Evolutionary conservation across 2,797 vertebrate genomes (phyloP), one percentile per base, ranked within the genome.

Genomic region (Pteronotus mesoamericanus): DNA sequence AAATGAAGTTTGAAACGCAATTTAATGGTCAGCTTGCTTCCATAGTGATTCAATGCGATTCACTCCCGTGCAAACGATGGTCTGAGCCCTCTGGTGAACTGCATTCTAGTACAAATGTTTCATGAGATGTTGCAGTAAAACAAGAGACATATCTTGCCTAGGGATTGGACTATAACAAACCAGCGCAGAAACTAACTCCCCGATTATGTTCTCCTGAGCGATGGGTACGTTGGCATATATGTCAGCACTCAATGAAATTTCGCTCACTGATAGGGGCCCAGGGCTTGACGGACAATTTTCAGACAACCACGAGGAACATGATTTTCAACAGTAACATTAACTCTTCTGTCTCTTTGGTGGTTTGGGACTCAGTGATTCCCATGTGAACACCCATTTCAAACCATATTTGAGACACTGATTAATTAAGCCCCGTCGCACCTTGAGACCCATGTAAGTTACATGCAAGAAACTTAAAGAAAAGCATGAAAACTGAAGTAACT

Each of bases 381-480:
- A 68, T 26, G 66, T 8, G 53, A 87, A 9, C 6, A n/a, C 90
- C 29, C 9, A 68, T 78, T 86, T 80, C 53, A 86, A 90, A 55
- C 16, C 59, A 72, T 57, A 80, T 83, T 94, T 96, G 46, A 51
- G 39, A 93, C 53, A 86, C 71, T 87, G 32, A 93, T 91, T 95
- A 89, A 84, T 92, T 89, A 92, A 86, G 16, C 32, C 77, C 88
- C 86, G 90, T 2, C 46, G 16, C 7, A 90, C 24, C 48, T 75
- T 91, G 86, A 90, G 55, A 93, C 32, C 32, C 79, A 59, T 7
- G 55, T 94, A 83, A 87, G 86, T 93, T 87, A 71, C 19, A 34
- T 69, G 29, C 46, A 79, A 91, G 34, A 77, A 61, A 82, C 14
- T 57, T 74, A 78, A 78, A 94, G 42, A 48, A 78, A 92, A 84